phyloP scores from a whole-genome alignment of 2,113 vertebrate species.

The Indri indri region DNA sequence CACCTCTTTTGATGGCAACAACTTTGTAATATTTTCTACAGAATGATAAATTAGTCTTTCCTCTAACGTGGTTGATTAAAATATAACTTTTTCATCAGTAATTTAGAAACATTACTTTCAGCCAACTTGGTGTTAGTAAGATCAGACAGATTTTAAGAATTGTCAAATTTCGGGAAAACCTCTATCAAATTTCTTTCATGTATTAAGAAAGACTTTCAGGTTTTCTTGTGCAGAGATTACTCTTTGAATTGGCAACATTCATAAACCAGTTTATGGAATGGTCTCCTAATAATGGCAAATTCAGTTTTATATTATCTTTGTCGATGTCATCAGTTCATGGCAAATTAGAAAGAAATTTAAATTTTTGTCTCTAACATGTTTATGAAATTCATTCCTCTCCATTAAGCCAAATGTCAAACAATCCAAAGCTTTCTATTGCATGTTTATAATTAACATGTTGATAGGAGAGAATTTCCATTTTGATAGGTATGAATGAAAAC shows the following conservation, averaged over 20 bases:
- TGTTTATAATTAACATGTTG: constrained; percentile 1
- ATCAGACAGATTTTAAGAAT: not conserved
- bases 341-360: not conserved
- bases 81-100: not conserved
- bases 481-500: not conserved
- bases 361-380: not conserved
- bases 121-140: not conserved
- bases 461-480: not conserved
- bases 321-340: not conserved
- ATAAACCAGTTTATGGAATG: not conserved
- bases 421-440: not conserved
- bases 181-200: not conserved
- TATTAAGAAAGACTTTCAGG: not conserved
- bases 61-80: not conserved
- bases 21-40: not conserved
- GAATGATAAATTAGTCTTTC: not conserved
- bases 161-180: not conserved
- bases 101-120: constrained; percentile 1
- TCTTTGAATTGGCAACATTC: not conserved
- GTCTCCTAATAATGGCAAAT: not conserved
- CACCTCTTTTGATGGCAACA: not conserved
- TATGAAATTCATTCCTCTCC: not conserved
- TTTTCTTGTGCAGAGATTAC: not conserved
- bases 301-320: not conserved
- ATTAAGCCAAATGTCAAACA: constrained; percentile 18